phyloP scores from a whole-genome alignment of 2,888 invertebrate species.

The Dorcus parallelipipedus region DNA sequence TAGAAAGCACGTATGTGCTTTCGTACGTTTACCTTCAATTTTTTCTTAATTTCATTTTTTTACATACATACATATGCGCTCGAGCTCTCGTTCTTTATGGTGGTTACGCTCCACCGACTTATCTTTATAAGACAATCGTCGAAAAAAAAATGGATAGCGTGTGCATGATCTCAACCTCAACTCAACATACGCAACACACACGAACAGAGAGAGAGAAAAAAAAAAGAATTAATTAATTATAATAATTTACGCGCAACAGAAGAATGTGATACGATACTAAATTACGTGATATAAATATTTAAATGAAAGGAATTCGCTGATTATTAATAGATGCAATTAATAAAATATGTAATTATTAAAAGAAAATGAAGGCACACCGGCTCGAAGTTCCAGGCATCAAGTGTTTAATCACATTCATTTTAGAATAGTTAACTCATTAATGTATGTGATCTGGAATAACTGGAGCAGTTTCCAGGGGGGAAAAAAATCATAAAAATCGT shows the following conservation, averaged over 20 bases:
- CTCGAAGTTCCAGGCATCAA: not conserved
- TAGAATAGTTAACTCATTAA: not conserved
- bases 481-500: not conserved
- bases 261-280: not conserved
- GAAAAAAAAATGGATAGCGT: not conserved
- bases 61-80: not conserved
- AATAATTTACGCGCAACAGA: not conserved
- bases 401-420: not conserved
- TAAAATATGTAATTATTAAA: not conserved
- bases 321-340: slow-evolving; percentile 1
- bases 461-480: not conserved
- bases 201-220: not conserved
- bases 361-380: not conserved
- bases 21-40: not conserved
- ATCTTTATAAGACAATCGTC: not conserved
- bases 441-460: not conserved
- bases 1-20: too few species aligned
- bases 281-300: not conserved
- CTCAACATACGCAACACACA: not conserved
- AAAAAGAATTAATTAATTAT: not conserved
- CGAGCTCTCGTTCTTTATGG: not conserved
- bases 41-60: not conserved
- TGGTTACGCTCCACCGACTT: not conserved
- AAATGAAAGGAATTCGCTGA: not conserved
- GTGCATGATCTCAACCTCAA: not conserved